A percentile compares a stretch with the other conserved stretches of the same genome.
Evolutionary conservation across 2,113 vertebrate species (phyloP).

Genomic region (Patagioenas fasciata): DNA sequence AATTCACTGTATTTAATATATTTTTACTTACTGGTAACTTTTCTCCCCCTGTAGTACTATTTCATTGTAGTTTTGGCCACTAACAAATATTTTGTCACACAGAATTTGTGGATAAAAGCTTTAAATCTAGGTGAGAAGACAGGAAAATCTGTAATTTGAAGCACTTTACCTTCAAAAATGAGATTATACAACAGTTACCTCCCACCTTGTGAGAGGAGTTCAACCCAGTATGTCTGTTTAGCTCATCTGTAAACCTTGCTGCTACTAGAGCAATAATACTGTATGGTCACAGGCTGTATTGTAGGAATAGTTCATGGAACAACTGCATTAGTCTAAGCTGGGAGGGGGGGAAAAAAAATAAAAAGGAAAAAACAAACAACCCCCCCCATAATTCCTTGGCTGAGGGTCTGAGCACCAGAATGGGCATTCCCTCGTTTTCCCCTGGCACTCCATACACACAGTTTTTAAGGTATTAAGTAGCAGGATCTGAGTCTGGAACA

Average conservation of each 20-base stretch:
- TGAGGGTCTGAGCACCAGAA: background rate
- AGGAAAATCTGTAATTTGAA: background rate
- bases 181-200: background rate
- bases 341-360: background rate
- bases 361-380: background rate
- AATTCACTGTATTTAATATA: background rate
- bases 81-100: background rate
- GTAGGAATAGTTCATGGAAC: background rate
- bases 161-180: background rate
- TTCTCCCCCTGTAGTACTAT: background rate
- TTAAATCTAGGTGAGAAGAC: background rate
- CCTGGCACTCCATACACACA: background rate
- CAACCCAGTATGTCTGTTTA: background rate
- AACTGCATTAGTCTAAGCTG: background rate
- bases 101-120: background rate
- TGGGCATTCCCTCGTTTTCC: background rate
- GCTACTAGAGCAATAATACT: background rate
- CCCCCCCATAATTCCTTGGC: background rate
- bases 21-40: background rate
- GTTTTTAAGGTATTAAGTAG: background rate
- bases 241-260: background rate
- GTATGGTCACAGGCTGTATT: background rate
- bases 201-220: background rate
- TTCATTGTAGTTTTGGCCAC: background rate
- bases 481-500: background rate